Evolutionary conservation across 2,797 vertebrate genomes (phyloP).

Genomic region (Poliocrania exsul): DNA sequence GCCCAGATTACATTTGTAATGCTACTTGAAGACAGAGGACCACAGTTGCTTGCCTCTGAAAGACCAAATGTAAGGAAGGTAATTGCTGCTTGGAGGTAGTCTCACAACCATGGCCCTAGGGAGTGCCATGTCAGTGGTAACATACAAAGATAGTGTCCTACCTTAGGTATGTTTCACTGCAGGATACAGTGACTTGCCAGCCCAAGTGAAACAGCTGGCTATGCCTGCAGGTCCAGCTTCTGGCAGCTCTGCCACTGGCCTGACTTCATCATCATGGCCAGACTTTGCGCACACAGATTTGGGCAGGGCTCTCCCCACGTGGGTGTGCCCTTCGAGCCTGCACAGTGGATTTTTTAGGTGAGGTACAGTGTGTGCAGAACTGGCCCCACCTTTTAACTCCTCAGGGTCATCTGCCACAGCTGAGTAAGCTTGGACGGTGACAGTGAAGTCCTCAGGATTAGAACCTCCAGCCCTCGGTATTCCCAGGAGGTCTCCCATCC

Average conservation of each 20-base stretch:
- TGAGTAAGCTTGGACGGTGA: too few relatives aligned
- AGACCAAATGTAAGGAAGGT: background rate
- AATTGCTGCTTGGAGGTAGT: background rate
- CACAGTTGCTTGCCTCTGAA: background rate
- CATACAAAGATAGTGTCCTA: background rate
- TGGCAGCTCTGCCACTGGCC: background rate
- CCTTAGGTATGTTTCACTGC: background rate
- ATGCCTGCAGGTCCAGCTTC: background rate
- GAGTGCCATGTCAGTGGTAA: background rate
- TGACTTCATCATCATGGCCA: too few relatives aligned
- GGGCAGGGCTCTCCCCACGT: too few relatives aligned
- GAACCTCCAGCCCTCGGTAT: too few relatives aligned
- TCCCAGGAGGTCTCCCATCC: too few relatives aligned
- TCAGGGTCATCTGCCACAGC: too few relatives aligned
- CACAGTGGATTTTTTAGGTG: too few relatives aligned
- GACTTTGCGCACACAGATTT: too few relatives aligned
- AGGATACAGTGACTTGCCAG: background rate
- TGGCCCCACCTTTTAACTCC: too few relatives aligned
- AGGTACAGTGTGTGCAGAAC: too few relatives aligned
- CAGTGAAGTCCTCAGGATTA: too few relatives aligned
- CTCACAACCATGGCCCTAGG: background rate
- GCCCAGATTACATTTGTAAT: background rate
- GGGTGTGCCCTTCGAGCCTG: too few relatives aligned
- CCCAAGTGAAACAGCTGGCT: background rate
- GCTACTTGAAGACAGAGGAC: background rate